Evolutionary conservation across 2,888 invertebrate genomes (phyloP).

Genomic region (Aporophyla nigra): DNA sequence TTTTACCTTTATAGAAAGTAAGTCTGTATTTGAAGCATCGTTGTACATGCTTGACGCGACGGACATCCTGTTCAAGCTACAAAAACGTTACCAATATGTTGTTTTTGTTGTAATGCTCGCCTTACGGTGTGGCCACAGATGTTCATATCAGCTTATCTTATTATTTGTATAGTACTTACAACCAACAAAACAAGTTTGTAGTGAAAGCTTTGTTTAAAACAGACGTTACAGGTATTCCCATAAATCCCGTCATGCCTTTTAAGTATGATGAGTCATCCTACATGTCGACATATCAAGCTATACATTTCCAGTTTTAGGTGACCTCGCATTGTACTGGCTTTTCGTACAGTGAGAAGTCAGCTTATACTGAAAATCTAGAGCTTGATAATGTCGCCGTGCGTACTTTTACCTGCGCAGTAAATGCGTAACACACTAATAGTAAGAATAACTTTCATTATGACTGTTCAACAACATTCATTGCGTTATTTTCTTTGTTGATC

Average conservation of each 20-base stretch:
- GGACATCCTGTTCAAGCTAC: slow-evolving; percentile 39
- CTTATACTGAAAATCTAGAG: too few relatives aligned
- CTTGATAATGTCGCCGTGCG: too few relatives aligned
- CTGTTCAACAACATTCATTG: too few relatives aligned
- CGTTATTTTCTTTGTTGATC: too few relatives aligned
- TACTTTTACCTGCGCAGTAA: too few relatives aligned
- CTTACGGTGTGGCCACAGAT: neutral
- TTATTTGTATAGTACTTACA: slow-evolving; percentile 26
- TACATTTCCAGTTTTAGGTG: too few relatives aligned
- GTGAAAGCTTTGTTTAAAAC: slow-evolving; percentile 29
- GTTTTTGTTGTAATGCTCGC: slow-evolving; percentile 18
- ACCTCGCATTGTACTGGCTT: too few relatives aligned
- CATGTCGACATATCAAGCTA: too few relatives aligned
- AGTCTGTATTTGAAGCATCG: neutral
- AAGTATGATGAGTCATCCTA: neutral
- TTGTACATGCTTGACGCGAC: slow-evolving; percentile 4
- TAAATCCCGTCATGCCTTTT: neutral
- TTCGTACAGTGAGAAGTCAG: too few relatives aligned
- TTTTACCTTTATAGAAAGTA: slow-evolving; percentile 51
- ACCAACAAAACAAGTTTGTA: slow-evolving; percentile 34
- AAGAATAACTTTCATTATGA: too few relatives aligned
- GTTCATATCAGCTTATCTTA: slow-evolving; percentile 1
- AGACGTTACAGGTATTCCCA: slow-evolving; percentile 1
- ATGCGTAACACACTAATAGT: too few relatives aligned
- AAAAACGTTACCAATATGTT: slow-evolving; percentile 11